Base-by-base conservation (phyloP, 2,113 vertebrate species). In the Sclerurus mexicanus region DNA sequence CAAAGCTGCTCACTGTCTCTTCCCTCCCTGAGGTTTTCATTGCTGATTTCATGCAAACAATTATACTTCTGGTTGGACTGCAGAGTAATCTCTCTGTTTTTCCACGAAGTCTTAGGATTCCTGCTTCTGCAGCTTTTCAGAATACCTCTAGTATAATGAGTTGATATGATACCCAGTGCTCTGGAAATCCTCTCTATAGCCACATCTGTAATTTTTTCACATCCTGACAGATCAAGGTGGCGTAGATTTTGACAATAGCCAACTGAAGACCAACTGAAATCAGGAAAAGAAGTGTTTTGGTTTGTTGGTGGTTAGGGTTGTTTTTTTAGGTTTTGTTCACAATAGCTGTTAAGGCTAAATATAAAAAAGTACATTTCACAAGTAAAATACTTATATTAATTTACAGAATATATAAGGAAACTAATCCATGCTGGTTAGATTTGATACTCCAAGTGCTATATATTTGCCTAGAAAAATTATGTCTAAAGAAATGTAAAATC, bases 151-250 rank as follows among this genome's bases (percentile, higher is more conserved):
- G 79, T 97, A 12, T 89, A 84, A 74, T 97, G 96, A 52, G 97
- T 59, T 2, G 96, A 95, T 75, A 98, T 96, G 92, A 99, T 97
- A 7, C 99, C 99, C 77, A 99, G 96, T 7, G 98, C 99, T 76
- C 98, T 82, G 10, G 99, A 99, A 68, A 99, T 97, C 84, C 98
- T 99, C 95, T 99, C 98, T 80, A 99, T 81, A 49, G 99, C 98
- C 95, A 98, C 86, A 92, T 99, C 99, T 1, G 98, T 99, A 88
- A 99, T 99, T 96, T 99, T 99, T 80, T 99, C 99, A 95, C 99
- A 99, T 16, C 99, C 99, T 6, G 99, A 99, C 68, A 99, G 95
- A 97, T 99, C 99, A 93, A 99, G 98, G 84, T 99, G 99, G 71
- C 98, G 98, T 80, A 99, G 98, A 91, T 95, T 98, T 72, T 97